Conservation (phyloP, 2,888 invertebrate genomes). For the Apodemia mormo region DNA sequence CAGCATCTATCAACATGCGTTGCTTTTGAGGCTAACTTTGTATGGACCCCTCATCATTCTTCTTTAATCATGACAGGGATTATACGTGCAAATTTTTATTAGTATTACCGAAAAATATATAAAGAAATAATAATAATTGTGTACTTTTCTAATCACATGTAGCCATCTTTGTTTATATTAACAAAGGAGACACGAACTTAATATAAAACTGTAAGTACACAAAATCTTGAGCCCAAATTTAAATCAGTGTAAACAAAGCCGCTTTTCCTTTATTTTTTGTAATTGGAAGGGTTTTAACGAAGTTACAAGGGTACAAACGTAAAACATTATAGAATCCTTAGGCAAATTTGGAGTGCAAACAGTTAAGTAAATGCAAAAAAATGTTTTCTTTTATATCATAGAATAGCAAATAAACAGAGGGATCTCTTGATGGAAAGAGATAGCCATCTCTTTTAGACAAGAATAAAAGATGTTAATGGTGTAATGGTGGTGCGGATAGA, state of each 20-base stretch:
- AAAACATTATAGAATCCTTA: constrained; percentile 1
- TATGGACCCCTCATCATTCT: no score
- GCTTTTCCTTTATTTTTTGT: background rate
- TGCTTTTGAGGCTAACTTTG: no score
- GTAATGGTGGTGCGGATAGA: no score
- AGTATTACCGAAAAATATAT: no score
- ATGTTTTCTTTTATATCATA: no score
- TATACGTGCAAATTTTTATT: no score
- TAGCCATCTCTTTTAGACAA: no score
- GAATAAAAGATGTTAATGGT: no score
- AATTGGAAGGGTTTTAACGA: background rate
- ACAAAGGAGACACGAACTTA: background rate
- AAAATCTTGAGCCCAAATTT: constrained; percentile 1
- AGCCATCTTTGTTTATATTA: background rate
- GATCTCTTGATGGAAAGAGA: no score
- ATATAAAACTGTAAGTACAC: background rate
- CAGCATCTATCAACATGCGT: no score
- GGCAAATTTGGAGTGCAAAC: background rate
- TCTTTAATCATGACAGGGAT: no score
- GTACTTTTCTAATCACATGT: background rate
- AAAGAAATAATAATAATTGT: background rate
- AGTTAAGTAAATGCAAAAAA: background rate
- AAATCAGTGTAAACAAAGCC: background rate
- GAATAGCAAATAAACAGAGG: no score
- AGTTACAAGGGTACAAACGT: constrained; percentile 1